Evolutionary conservation across 2,797 vertebrate species (phyloP), one percentile per base, ranked within the genome.

Genomic region (Peromyscus melanophrys): DNA sequence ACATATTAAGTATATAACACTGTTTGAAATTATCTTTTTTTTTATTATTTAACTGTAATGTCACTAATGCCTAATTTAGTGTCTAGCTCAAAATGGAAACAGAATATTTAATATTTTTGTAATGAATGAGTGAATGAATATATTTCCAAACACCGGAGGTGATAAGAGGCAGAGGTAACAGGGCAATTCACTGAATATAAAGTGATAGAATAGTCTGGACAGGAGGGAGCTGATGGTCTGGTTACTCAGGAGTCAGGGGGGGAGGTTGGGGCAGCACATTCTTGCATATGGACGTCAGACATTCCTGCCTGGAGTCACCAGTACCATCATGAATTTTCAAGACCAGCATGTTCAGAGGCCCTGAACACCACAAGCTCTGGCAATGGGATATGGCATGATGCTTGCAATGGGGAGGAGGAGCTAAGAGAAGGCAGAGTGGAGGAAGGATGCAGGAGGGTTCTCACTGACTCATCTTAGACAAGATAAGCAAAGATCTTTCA

Each of bases 1-100:
- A 63, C 16, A 61, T 40, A 37, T 76, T 63, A n/a, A 73, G 16
- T 46, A 12, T 76, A 27, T 40, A 57, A 21, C 34, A 89, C 1
- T 63, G 55, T 71, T 93, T 82, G 25, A 91, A 87, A 89, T 82
- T 14, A 63, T 78, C 6, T 63, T 19, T 67, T 94, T 90, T 89
- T 88, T 82, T 40, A 40, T 69, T 75, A 83, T 31, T 85, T 4
- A 46, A 16, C 37, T 40, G 63, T 49, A 67, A 0, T 46, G 13
- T 73, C 2, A 21, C 52, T 19, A 73, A 34, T 37, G 19, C 9
- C 34, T 21, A 52, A 4, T 25, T 86, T 40, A 65, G 55, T 61
- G 27, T 78, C 9, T 61, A 21, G 17, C 7, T 89, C 34, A 75
- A 73, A 89, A 52, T 59, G 2, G 17, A 46, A 91, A 37, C 16